phyloP scores from a whole-genome alignment of 2,888 invertebrate genomes.

The Drymonia ruficornis region DNA sequence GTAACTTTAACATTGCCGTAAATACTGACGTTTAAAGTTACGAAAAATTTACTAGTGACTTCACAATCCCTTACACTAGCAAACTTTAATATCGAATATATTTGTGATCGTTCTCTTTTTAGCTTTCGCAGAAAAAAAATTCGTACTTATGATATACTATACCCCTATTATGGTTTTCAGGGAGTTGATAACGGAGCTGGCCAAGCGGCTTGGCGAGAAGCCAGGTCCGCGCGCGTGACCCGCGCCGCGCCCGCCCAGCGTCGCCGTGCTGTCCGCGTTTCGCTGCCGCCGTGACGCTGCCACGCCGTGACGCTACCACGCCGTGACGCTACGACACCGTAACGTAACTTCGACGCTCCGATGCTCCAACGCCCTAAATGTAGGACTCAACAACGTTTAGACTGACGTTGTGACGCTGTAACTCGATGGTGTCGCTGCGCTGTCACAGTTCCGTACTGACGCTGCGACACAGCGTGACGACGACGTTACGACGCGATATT shows the following conservation, averaged over 20 bases:
- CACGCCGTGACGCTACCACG: not conserved
- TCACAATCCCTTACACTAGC: no score
- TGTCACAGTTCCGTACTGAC: not conserved
- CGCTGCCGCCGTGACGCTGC: not conserved
- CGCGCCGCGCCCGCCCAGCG: conserved; percentile 40
- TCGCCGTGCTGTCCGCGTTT: conserved; percentile 22
- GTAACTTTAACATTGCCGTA: no score
- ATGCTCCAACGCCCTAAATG: not conserved
- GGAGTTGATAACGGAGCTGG: conserved; percentile 72
- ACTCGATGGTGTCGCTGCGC: not conserved
- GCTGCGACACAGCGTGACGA: not conserved
- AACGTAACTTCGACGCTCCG: not conserved
- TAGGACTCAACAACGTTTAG: no score
- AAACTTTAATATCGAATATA: no score
- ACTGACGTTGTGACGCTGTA: not conserved
- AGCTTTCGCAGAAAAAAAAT: no score
- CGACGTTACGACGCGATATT: not conserved
- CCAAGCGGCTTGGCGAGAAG: conserved; percentile 75
- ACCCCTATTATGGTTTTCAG: no score
- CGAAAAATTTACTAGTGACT: no score
- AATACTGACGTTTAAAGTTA: no score
- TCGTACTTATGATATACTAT: no score
- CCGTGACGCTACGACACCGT: not conserved
- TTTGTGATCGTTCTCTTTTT: no score
- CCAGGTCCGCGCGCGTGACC: conserved; percentile 49